Base-by-base conservation (phyloP, 2,113 vertebrate species). In the Lepidothrix coronata region DNA sequence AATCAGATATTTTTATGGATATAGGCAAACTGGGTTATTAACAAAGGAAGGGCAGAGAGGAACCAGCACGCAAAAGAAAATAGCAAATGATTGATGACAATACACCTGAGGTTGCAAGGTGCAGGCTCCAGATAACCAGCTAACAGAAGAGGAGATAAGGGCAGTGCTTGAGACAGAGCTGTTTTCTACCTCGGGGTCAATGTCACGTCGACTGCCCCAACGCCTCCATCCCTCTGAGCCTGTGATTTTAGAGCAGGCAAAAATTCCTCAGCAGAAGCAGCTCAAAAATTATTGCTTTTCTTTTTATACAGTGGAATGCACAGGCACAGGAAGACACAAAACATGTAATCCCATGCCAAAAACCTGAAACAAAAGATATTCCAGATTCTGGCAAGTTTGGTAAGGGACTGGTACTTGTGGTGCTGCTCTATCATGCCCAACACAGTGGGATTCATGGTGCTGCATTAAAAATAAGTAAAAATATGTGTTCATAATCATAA, bases 1-100 rank as follows among this genome's bases (percentile, higher is more conserved):
- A 95, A 97, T 96, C 97, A 97, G 97, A 98, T 98, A 89, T 80
- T 96, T 97, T 97, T 97, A 96, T 95, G 97, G 96, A 96, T 98
- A 97, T 79, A 96, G 96, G 96, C 90, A 97, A 97, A 97, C 96
- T 13, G 93, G 96, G 95, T 97, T 98, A 98, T 98, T 98, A 97
- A 98, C 97, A 97, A 97, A 96, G 88, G 95, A 97, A 95, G 74
- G 86, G 88, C 52, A 93, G 95, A 92, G 91, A 93, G 72, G 79
- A 93, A 83, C 85, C 87, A 91, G 46, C 54, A 87, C 55, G 66
- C 33, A 43, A 49, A 67, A 95, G 91, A 94, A 97, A 97, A 95
- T 39, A 87, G 95, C 48, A 88, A 81, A 61, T 98, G 97, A 98
- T 97, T 89, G 95, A 98, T 98, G 97, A 96, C 95, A 95, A 94